Conservation (phyloP, 1,140 invertebrate genomes). For the Hyposmocoma kahamanoa region DNA sequence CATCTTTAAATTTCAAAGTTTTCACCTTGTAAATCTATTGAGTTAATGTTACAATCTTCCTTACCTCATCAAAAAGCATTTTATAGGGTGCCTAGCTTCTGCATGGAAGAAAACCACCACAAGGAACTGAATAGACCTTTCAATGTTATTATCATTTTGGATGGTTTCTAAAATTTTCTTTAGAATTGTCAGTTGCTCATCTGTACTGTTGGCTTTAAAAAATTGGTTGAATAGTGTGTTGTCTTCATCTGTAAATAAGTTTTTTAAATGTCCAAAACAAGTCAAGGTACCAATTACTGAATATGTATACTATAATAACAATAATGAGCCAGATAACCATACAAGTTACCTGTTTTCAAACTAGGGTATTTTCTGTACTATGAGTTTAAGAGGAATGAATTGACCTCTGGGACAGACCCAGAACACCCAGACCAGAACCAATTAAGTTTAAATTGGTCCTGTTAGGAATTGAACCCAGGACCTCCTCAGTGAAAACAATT, state of each 20-base stretch:
- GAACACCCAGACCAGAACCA: too few species aligned
- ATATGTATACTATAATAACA: too few species aligned
- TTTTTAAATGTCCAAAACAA: not conserved
- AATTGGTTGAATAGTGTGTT: constrained; percentile 24
- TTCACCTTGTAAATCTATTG: too few species aligned
- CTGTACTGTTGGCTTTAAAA: constrained; percentile 20
- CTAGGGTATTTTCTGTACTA: too few species aligned
- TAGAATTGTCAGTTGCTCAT: constrained; percentile 34
- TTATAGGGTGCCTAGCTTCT: constrained; percentile 46
- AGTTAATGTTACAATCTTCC: not conserved
- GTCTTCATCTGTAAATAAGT: constrained; percentile 15
- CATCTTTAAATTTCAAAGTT: too few species aligned
- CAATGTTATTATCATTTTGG: constrained; percentile 12
- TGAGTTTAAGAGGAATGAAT: too few species aligned
- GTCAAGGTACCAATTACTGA: not conserved
- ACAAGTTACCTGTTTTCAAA: too few species aligned
- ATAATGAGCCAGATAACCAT: too few species aligned
- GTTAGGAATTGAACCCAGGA: too few species aligned
- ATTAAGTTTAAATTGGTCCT: too few species aligned
- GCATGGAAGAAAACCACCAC: constrained; percentile 36
- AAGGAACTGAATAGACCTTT: constrained; percentile 28
- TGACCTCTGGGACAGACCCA: too few species aligned
- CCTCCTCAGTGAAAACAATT: too few species aligned
- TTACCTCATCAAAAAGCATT: constrained; percentile 49
- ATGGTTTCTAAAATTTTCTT: constrained; percentile 23